A percentile compares a stretch with the other conserved stretches of the same genome.
Evolutionary conservation across 2,797 vertebrate genomes (phyloP).

Genomic region (Crax fasciolata): DNA sequence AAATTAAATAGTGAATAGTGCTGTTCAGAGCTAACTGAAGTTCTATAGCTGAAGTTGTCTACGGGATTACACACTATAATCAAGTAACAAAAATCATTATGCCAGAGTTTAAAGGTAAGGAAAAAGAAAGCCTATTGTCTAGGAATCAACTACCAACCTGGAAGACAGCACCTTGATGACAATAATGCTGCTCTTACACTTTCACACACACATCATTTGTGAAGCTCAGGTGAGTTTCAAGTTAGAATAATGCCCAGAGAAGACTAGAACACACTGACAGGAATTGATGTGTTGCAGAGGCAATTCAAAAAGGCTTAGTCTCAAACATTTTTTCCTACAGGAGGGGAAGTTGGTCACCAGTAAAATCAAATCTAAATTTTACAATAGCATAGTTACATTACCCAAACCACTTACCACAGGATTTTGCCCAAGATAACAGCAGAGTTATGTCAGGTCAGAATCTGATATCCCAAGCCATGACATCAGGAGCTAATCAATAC

Average conservation of each 20-base stretch:
- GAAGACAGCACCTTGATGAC: background rate
- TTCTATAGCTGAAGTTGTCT: background rate
- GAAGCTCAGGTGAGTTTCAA: background rate
- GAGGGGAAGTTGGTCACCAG: background rate
- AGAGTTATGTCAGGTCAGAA: background rate
- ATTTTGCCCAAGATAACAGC: background rate
- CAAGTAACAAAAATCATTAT: background rate
- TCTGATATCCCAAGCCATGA: background rate
- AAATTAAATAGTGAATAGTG: background rate
- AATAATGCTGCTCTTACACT: background rate
- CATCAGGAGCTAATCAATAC: background rate
- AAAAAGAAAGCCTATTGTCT: background rate
- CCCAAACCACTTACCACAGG: accelerated
- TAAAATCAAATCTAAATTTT: background rate
- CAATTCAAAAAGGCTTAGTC: background rate
- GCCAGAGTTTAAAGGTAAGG: background rate
- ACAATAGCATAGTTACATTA: background rate
- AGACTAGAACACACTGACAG: background rate
- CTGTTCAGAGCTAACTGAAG: background rate
- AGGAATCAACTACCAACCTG: background rate
- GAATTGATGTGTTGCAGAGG: background rate
- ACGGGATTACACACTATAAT: background rate
- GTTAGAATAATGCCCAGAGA: background rate
- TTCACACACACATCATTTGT: background rate
- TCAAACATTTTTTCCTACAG: background rate